Evolutionary conservation across 2,113 vertebrate species (phyloP), one percentile per base, ranked within the genome.

Genomic region (Colius striatus): DNA sequence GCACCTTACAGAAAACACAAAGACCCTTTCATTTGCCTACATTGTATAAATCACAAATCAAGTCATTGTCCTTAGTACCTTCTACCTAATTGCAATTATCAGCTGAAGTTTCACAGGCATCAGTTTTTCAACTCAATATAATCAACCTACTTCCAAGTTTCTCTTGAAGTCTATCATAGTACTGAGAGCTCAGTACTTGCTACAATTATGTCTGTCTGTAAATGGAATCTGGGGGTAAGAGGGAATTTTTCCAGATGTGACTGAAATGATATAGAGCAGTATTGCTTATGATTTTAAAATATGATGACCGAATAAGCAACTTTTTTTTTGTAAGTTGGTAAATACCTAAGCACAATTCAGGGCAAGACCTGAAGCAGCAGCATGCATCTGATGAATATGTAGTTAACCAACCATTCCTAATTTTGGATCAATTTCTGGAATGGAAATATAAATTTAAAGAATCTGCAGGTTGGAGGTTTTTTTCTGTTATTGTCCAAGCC

Each of bases 381-480:
- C 0, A 0, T 5, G 6, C 14, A 21, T 4, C 5, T 27, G n/a
- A 27, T 75, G 8, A 50, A 16, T 34, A 2, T 23, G 26, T 22
- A n/a, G 16, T 47, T 78, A 36, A 29, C 7, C 16, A 48, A 6
- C 6, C 19, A 32, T 76, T 91, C 25, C 21, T 53, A 48, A 25
- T 54, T 72, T 73, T 22, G 22, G 14, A 47, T 62, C 26, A 9
- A 0, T 83, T 78, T 55, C 57, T 86, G 61, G 16, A n/a, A 38
- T 0, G 60, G 21, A 78, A 89, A 51, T 47, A 34, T 6, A 65
- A 70, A 26, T 41, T 47, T 25, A 36, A 60, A 16, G 45, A 29
- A 47, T 73, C 11, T 60, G 26, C 30, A 51, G 20, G 71, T 45
- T 77, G n/a, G 26, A 34, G 48, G 53, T 11, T 29, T 76, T 63